Evolutionary conservation across 1,140 invertebrate genomes (phyloP).

Genomic region (Plodia interpunctella): DNA sequence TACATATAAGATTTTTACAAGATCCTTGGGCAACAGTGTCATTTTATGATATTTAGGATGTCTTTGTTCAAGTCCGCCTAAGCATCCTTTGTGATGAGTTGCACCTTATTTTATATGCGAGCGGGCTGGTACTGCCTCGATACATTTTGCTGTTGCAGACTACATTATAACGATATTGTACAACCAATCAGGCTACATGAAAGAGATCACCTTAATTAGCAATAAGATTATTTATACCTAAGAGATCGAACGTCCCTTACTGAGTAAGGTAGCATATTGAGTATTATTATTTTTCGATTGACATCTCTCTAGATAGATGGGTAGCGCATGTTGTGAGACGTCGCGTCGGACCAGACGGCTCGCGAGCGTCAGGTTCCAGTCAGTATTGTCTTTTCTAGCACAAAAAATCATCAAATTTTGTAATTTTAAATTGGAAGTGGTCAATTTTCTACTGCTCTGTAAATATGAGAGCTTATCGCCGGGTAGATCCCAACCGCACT

Average conservation of each 20-base stretch:
- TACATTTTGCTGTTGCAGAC: slow-evolving; percentile 41
- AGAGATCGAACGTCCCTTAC: slow-evolving; percentile 76
- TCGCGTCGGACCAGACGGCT: slow-evolving; percentile 11
- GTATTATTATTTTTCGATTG: slow-evolving; percentile 69
- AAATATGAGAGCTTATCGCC: slow-evolving; percentile 74
- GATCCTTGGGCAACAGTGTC: not conserved
- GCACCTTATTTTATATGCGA: slow-evolving; percentile 32
- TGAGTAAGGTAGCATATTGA: slow-evolving; percentile 73
- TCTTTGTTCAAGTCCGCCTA: not conserved
- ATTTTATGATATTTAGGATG: not conserved
- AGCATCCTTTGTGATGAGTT: slow-evolving; percentile 2
- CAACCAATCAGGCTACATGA: slow-evolving; percentile 60
- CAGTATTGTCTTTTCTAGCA: slow-evolving; percentile 67
- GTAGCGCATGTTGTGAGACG: slow-evolving; percentile 31
- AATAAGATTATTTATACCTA: slow-evolving; percentile 73
- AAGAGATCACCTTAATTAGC: slow-evolving; percentile 65
- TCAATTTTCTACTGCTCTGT: slow-evolving; percentile 75
- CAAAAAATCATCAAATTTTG: slow-evolving; percentile 66
- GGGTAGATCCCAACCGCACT: slow-evolving; percentile 62
- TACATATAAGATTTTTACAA: too few species aligned
- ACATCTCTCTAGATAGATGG: slow-evolving; percentile 58
- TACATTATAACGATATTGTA: slow-evolving; percentile 21
- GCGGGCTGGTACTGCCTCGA: slow-evolving; percentile 65
- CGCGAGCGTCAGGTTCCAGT: slow-evolving; percentile 32
- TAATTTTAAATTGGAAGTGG: slow-evolving; percentile 72